phyloP scores from a whole-genome alignment of 2,888 invertebrate species.

The Dugesia japonica region DNA sequence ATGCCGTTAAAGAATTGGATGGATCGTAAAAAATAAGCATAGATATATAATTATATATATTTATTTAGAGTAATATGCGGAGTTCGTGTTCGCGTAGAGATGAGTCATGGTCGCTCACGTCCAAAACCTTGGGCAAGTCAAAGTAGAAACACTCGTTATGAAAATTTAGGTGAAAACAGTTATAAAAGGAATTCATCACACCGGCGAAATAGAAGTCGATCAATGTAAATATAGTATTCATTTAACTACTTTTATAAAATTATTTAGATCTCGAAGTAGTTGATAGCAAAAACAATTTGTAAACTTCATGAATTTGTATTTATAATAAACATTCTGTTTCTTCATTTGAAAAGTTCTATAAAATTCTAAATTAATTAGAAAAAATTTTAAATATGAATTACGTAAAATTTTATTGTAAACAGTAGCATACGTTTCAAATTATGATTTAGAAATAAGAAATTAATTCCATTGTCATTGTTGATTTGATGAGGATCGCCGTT shows the following conservation, averaged over 20 bases:
- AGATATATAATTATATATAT: not conserved
- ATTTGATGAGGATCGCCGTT: not conserved
- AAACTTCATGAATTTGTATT: not conserved
- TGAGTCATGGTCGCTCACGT: constrained; percentile 64
- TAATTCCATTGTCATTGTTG: constrained; percentile 4
- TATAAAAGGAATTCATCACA: not conserved
- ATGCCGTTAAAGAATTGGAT: constrained; percentile 65
- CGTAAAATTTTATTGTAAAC: not conserved
- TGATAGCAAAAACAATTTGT: not conserved
- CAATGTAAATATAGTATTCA: not conserved
- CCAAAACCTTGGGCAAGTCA: constrained; percentile 43
- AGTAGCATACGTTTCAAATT: not conserved
- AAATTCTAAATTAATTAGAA: not conserved
- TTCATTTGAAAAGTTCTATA: not conserved
- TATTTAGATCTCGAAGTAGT: not conserved
- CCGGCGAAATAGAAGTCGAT: not conserved
- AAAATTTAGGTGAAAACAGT: not conserved
- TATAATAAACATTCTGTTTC: constrained; percentile 2
- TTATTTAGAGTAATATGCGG: constrained; percentile 57
- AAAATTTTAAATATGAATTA: no score
- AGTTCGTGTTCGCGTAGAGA: constrained; percentile 70
- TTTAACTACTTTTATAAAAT: not conserved
- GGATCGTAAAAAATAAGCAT: constrained; percentile 58
- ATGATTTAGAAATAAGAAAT: not conserved
- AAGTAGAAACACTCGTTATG: constrained; percentile 34